A percentile compares a stretch with the other conserved stretches of the same genome.
These are phyloP conservation scores for Halcyon chelicuti DNA, from an alignment of 2,797 vertebrate species.

Conservation along the genomic window DNA sequence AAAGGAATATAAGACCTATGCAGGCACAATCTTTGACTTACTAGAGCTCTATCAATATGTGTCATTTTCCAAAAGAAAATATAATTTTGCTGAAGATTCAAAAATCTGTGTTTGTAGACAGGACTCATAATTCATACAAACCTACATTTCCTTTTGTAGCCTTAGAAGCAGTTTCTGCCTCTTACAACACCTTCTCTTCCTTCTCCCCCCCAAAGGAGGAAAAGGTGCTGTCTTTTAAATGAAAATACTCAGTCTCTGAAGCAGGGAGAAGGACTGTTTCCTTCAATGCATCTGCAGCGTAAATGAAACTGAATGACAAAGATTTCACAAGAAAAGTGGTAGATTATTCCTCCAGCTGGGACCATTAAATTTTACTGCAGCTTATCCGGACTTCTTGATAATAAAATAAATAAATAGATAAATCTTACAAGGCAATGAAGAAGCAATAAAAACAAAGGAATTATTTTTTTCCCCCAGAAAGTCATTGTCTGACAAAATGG, in stretches of 20 bases:
- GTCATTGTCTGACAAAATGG: background rate
- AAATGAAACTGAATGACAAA: background rate
- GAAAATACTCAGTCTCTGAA: background rate
- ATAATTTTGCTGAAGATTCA: background rate
- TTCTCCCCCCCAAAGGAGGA: background rate
- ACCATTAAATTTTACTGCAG: background rate
- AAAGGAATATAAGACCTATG: background rate
- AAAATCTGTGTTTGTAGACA: background rate
- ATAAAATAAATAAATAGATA: background rate
- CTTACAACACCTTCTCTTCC: background rate
- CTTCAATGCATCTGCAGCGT: accelerated
- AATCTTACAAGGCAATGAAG: background rate
- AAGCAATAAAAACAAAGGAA: background rate
- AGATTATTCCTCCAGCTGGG: background rate
- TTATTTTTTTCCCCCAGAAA: background rate
- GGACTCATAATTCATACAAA: background rate
- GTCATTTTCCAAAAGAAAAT: background rate
- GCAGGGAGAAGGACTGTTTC: background rate
- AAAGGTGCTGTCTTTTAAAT: background rate
- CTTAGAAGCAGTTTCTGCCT: background rate
- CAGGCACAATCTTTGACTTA: background rate
- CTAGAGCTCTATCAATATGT: background rate
- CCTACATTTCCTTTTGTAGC: background rate
- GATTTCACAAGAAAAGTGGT: background rate
- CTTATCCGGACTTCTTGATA: background rate